Evolutionary conservation across 2,888 invertebrate genomes (phyloP).

Genomic region (Lathronympha strigana): DNA sequence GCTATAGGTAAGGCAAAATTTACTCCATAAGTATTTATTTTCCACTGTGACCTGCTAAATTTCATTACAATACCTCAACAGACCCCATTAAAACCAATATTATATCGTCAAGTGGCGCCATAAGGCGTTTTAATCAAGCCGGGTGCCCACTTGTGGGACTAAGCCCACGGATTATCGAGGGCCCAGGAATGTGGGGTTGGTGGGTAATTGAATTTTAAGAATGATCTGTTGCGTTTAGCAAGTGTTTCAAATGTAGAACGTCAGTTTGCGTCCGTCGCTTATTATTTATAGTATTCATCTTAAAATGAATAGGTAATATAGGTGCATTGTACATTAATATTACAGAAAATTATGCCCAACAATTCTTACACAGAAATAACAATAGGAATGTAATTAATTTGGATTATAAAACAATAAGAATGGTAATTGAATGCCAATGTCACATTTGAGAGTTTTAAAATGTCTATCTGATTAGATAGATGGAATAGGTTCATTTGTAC

Average conservation of each 20-base stretch:
- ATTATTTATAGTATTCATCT: not conserved
- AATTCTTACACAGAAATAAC: too few relatives aligned
- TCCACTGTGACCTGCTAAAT: not conserved
- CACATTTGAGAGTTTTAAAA: too few relatives aligned
- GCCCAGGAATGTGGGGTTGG: constrained; percentile 28
- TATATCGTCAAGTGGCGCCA: constrained; percentile 52
- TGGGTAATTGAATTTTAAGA: constrained; percentile 39
- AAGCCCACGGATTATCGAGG: constrained; percentile 23
- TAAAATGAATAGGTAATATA: too few relatives aligned
- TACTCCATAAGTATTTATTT: constrained; percentile 2
- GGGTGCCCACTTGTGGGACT: constrained; percentile 44
- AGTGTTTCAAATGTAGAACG: not conserved
- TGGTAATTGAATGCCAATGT: too few relatives aligned
- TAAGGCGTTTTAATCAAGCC: constrained; percentile 64
- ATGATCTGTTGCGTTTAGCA: constrained; percentile 19
- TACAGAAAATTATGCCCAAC: too few relatives aligned
- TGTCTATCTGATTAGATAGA: too few relatives aligned
- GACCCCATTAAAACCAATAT: constrained; percentile 35
- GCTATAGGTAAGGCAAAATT: not conserved
- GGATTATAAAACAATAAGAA: too few relatives aligned
- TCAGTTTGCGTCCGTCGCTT: not conserved
- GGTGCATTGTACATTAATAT: too few relatives aligned
- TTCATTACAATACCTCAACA: constrained; percentile 3
- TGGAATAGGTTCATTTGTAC: too few relatives aligned
- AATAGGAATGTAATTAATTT: too few relatives aligned